Base-by-base conservation (phyloP, 2,797 vertebrate genomes). In the Thaleichthys pacificus region DNA sequence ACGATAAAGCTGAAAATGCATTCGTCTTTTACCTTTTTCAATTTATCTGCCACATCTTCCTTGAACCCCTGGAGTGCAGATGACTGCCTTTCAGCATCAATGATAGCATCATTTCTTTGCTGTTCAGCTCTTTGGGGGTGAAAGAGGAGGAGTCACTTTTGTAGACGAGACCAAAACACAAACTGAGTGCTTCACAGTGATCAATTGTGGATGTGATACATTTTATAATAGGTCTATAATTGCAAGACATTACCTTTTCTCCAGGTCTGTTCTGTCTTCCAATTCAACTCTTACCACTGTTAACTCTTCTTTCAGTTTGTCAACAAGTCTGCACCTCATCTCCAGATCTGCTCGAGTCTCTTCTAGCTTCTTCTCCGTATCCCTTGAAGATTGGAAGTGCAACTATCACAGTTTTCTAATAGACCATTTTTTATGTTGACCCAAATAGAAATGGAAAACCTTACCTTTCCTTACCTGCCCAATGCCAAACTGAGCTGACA, bases 71-170 rank as follows among this genome's bases (percentile, higher is more conserved):
- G 90, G 60, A 92, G 94, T 72, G 92, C 81, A 77, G 80, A 89
- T 28, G 88, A 88, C 60, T 94, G 79, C 61, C 85, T 90, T 66
- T 94, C 91, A 28, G 87, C 88, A 47, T 93, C 93, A 75, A 72
- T 82, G 7, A 95, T 83, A 61, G 93, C 94, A 82, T 94, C 90
- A 73, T 95, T 94, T 87, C 93, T 94, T 85, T 94, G 93, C 76
- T 91, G 90, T 83, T 95, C 94, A 74, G 86, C 87, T 88, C 94
- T 96, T 84, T 74, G 32, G 76, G 80, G 75, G 71, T 35, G 57
- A 73, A 69, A 73, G 80, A 83, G 77, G 80, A 83, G 77, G 61
- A 68, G 64, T n/a, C 72, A 70, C 74, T 75, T 54, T 69, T 77
- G 54, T 28, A 79, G 78, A 72, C 30, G 15, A 58, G 56, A 63